Percentiles rank a stretch among this genome's conserved stretches.
Evolutionary conservation across 1,140 invertebrate genomes (phyloP).

Genomic region (Akabosia matsudoensis): DNA sequence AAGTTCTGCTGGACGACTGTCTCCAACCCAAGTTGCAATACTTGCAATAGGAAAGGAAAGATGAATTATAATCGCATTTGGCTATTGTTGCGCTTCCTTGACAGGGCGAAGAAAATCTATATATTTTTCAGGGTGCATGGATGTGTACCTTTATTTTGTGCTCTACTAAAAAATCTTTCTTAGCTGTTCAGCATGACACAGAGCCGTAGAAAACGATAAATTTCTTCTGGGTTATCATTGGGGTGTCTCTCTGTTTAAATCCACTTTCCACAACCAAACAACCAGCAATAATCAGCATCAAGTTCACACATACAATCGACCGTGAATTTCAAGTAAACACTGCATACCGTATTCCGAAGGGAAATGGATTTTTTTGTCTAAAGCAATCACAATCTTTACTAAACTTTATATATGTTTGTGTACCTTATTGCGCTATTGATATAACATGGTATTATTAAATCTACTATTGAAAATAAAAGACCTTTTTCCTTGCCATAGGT

Average conservation of each 20-base stretch:
- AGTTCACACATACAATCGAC: constrained; percentile 19
- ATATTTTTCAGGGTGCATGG: background rate
- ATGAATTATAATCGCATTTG: background rate
- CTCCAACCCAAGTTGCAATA: too few species aligned
- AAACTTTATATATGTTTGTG: background rate
- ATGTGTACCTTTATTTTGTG: too few species aligned
- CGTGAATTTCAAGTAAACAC: background rate
- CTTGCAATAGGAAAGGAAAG: too few species aligned
- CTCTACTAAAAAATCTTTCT: too few species aligned
- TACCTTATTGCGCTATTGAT: background rate
- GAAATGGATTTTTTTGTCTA: too few species aligned
- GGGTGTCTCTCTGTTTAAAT: background rate
- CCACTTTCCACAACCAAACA: background rate
- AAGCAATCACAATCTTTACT: too few species aligned
- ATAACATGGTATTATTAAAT: background rate
- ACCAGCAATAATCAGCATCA: constrained; percentile 20
- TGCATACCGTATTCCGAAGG: too few species aligned
- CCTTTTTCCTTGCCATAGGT: background rate
- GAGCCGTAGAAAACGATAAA: background rate
- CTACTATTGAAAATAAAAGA: background rate
- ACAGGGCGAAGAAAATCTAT: background rate
- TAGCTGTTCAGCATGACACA: too few species aligned
- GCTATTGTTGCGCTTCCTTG: background rate
- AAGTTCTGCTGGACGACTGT: too few species aligned
- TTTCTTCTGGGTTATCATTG: background rate